Percentiles rank a stretch among this genome's conserved stretches.
Conservation (phyloP, 1,140 invertebrate species). For the Epicauta chinensis region DNA sequence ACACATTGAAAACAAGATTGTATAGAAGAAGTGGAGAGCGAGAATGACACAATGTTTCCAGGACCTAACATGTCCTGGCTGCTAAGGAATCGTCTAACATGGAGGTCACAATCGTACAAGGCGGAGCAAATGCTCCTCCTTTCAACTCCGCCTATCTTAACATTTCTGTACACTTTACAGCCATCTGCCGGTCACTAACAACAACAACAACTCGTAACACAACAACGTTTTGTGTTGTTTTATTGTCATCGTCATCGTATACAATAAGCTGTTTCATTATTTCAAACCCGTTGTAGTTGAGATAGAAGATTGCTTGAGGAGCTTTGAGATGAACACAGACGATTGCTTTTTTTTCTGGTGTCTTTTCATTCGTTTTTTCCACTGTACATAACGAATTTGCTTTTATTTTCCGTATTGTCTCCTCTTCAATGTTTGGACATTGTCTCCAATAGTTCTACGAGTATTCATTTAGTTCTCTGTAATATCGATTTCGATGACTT, state of each 20-base stretch:
- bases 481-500: constrained; percentile 7
- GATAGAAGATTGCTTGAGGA: constrained; percentile 18
- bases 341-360: constrained; percentile 18
- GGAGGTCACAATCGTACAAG: constrained; percentile 30
- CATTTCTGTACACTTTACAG: constrained; percentile 22
- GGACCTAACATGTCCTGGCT: constrained; percentile 36
- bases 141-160: constrained; percentile 19
- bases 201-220: constrained; percentile 12
- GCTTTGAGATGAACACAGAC: too few species aligned
- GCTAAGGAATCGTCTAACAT: constrained; percentile 39
- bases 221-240: constrained; percentile 24
- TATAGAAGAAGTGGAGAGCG: constrained; percentile 6
- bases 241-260: constrained; percentile 23
- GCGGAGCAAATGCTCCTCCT: constrained; percentile 30
- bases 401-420: too few species aligned
- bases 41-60: constrained; percentile 26
- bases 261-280: constrained; percentile 38
- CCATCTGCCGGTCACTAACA: constrained; percentile 32
- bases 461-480: constrained; percentile 11
- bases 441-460: background rate
- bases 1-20: constrained; percentile 13
- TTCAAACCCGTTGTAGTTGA: constrained; percentile 31
- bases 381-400: background rate
- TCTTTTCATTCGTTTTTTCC: background rate
- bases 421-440: too few species aligned